Evolutionary conservation across 64 coral and sea anemone species (phyloP), one percentile per base, ranked within the genome.

Genomic region (Montipora cactus): DNA sequence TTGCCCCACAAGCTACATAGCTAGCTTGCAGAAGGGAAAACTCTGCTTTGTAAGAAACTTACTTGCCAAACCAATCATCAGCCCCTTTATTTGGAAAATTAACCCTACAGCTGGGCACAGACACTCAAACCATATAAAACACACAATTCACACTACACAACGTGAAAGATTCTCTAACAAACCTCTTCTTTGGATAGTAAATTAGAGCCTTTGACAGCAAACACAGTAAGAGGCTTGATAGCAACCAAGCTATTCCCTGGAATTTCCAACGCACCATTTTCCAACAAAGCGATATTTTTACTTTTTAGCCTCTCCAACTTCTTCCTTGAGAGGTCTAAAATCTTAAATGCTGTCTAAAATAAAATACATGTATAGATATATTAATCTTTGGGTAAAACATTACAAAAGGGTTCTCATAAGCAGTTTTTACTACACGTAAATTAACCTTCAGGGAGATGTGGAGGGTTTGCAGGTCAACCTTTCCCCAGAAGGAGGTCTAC

Each of bases 281-380:
- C 23, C 51, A 93, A 6, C 18, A 93, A 72, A 62, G 75, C 2
- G 12, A 93, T 21, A 81, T 93, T 93, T 58, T 93, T 87, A 80
- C 77, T 93, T 21, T 93, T 93, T 16, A 88, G 44, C 28, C 16
- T 88, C 11, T 77, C 78, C 59, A 93, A 23, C 15, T 48, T 76
- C 68, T 88, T 93, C 49, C 83, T 93, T 55, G 92, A 88, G 37
- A 93, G 87, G 5, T 84, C 83, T 62, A 75, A 55, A 75, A 93
- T 88, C 25, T 78, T 93, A 50, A 93, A 93, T 28, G 92, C 92
- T 44, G 92, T 67, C 92, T 93, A 67, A 8, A 86, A 71, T 47
- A 69, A 71, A 49, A 49, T 7, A 2, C 0, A 78, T 71, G 3
- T 49, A 7, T 19, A 20, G 3, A 22, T 13, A 47, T 45, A 45